Evolutionary conservation across 2,888 invertebrate genomes (phyloP).

Genomic region (Tryphoninae sp.): DNA sequence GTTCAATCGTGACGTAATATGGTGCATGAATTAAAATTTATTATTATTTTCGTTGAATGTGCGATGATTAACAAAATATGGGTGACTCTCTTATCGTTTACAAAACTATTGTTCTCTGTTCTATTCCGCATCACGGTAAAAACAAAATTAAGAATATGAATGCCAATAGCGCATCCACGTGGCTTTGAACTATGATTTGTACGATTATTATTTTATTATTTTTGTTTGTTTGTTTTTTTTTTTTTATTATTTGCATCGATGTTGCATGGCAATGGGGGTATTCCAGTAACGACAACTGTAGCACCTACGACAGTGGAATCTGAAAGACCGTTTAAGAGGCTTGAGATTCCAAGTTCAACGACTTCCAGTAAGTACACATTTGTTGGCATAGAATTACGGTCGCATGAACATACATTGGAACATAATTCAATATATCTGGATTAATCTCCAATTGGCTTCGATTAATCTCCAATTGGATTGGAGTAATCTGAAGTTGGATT

Average conservation of each 20-base stretch:
- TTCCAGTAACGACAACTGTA: conserved; percentile 78
- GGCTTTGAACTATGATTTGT: conserved; percentile 47
- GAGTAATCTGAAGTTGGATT: too few species aligned
- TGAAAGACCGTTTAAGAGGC: conserved; percentile 76
- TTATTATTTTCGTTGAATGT: conserved; percentile 30
- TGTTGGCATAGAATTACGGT: conserved; percentile 41
- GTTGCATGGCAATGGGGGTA: conserved; percentile 77
- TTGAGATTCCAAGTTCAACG: conserved; percentile 71
- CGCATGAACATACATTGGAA: background rate
- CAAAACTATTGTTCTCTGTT: conserved; percentile 1
- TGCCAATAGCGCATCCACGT: conserved; percentile 24
- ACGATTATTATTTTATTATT: conserved; percentile 62
- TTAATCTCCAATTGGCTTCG: too few species aligned
- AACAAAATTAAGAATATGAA: conserved; percentile 4
- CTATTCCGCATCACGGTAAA: conserved; percentile 16
- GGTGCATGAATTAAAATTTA: conserved; percentile 50
- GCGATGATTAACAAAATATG: background rate
- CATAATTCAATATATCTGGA: too few species aligned
- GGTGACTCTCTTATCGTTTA: background rate
- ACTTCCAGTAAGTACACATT: conserved; percentile 73
- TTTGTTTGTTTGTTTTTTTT: conserved; percentile 63
- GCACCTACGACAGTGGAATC: conserved; percentile 75
- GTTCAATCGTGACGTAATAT: conserved; percentile 30
- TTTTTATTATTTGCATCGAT: conserved; percentile 77
- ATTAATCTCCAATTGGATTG: too few species aligned